Evolutionary conservation across 2,797 vertebrate genomes (phyloP).

Genomic region (Amazona finschi): DNA sequence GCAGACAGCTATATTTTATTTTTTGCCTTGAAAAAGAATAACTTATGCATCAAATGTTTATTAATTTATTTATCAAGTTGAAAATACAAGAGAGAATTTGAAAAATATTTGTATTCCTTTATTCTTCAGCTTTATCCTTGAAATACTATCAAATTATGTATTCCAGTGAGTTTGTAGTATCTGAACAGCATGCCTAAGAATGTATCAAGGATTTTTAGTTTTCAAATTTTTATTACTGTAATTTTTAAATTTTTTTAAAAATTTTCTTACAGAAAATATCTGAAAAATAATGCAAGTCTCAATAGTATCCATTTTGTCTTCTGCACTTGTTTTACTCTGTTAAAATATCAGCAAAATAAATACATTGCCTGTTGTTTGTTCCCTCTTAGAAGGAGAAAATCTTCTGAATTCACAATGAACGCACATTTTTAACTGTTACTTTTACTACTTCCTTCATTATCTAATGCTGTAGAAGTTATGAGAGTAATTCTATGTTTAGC

Average conservation of each 20-base stretch:
- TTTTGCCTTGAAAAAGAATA: background rate
- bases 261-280: background rate
- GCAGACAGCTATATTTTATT: background rate
- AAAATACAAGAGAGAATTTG: background rate
- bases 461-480: background rate
- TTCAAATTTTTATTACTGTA: background rate
- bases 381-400: background rate
- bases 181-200: background rate
- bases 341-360: background rate
- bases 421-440: background rate
- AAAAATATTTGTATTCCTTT: conserved; percentile 22
- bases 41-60: background rate
- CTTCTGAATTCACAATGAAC: background rate
- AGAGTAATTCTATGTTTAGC: background rate
- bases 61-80: background rate
- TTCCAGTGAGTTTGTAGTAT: background rate
- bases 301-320: background rate
- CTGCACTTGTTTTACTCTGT: background rate
- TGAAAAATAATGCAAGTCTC: background rate
- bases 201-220: background rate
- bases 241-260: background rate
- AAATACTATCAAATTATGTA: background rate
- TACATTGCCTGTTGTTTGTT: background rate
- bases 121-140: background rate
- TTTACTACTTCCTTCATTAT: conserved; percentile 18